A percentile compares a stretch with the other conserved stretches of the same genome.
phyloP scores from a whole-genome alignment of 2,888 invertebrate species.

The Asteroscopus sphinx region DNA sequence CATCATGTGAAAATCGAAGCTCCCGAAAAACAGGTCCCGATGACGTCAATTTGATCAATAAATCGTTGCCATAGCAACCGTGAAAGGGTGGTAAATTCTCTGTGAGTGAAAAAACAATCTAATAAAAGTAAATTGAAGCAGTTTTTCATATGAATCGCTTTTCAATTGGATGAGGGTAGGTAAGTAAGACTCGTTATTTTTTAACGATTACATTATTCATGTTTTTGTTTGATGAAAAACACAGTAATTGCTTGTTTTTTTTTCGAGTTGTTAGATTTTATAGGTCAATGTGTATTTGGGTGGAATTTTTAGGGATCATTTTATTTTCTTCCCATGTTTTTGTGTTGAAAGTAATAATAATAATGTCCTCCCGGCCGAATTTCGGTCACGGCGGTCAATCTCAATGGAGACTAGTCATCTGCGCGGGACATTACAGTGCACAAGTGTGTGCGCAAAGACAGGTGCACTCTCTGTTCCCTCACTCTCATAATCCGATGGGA shows the following conservation, averaged over 20 bases:
- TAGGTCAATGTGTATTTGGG: not conserved
- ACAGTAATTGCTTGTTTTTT: not conserved
- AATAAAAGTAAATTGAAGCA: slow-evolving; percentile 34
- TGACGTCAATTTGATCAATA: slow-evolving; percentile 37
- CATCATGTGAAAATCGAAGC: too few relatives aligned
- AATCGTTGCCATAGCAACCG: slow-evolving; percentile 17
- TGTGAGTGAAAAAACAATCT: slow-evolving; percentile 6
- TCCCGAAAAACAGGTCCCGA: not conserved
- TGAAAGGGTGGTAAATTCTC: not conserved
- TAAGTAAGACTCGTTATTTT: slow-evolving; percentile 1
- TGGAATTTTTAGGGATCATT: too few relatives aligned
- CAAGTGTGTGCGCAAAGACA: too few relatives aligned
- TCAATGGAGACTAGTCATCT: too few relatives aligned
- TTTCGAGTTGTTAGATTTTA: not conserved
- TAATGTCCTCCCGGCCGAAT: too few relatives aligned
- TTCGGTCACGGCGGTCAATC: too few relatives aligned
- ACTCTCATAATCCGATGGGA: too few relatives aligned
- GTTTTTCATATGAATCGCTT: slow-evolving; percentile 32
- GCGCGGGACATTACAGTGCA: too few relatives aligned
- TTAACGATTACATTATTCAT: slow-evolving; percentile 30
- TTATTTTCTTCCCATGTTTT: too few relatives aligned
- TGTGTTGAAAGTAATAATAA: too few relatives aligned
- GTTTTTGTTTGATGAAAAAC: not conserved
- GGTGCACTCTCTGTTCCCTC: too few relatives aligned
- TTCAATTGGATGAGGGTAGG: slow-evolving; percentile 29